A percentile compares a stretch with the other conserved stretches of the same genome.
phyloP scores from a whole-genome alignment of 1,140 invertebrate genomes.

The Bathynomus jamesi region DNA sequence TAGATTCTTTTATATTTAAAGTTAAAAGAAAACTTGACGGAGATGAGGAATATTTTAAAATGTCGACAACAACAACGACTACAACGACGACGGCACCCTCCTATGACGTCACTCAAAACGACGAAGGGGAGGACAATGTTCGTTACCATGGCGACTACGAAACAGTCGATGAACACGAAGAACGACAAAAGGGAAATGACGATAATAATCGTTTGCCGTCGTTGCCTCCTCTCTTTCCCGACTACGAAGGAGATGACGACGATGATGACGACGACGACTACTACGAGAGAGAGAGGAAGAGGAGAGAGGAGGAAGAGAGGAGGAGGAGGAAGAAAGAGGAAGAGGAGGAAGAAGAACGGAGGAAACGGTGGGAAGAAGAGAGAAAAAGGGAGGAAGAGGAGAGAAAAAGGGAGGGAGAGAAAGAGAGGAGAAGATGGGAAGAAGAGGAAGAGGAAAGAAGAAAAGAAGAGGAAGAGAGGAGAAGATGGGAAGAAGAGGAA shows the following conservation, averaged over 20 bases:
- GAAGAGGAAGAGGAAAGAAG: constrained; percentile 8
- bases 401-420: not conserved
- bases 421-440: constrained; percentile 4
- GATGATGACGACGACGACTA: not conserved
- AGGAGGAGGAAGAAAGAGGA: constrained; percentile 2
- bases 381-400: constrained; percentile 6
- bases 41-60: constrained; percentile 33
- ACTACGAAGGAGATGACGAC: not conserved
- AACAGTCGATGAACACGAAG: constrained; percentile 45
- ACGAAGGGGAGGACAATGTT: constrained; percentile 2
- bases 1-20: not conserved
- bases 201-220: constrained; percentile 3
- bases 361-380: constrained; percentile 5
- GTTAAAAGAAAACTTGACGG: constrained; percentile 25
- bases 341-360: constrained; percentile 3
- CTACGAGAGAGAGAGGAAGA: not conserved
- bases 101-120: constrained; percentile 15
- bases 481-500: constrained; percentile 3
- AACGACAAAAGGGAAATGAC: constrained; percentile 18
- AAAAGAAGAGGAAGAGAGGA: constrained; percentile 9
- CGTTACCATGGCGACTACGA: constrained; percentile 46
- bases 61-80: constrained; percentile 11
- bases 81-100: constrained; percentile 16
- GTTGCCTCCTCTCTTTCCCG: constrained; percentile 21
- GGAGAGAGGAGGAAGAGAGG: constrained; percentile 8